phyloP scores from a whole-genome alignment of 2,797 vertebrate genomes.

The Hippocampus kuda region DNA sequence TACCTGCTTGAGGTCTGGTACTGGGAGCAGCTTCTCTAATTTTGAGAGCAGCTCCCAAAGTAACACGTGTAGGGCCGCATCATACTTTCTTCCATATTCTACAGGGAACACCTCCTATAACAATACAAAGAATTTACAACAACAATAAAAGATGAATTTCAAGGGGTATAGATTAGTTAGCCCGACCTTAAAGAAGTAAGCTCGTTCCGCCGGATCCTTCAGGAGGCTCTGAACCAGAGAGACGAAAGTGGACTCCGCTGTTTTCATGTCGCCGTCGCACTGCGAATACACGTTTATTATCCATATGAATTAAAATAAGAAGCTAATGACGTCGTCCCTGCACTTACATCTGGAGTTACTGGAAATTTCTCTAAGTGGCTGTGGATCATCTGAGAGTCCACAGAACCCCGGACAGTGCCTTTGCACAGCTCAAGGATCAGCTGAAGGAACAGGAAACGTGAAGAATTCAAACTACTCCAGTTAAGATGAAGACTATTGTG shows the following conservation, averaged over 20 bases:
- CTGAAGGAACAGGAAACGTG: conserved; percentile 34
- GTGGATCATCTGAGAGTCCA: conserved; percentile 49
- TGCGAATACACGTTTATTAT: conserved; percentile 30
- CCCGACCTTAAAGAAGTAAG: conserved; percentile 71
- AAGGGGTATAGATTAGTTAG: neutral
- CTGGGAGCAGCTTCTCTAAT: conserved; percentile 66
- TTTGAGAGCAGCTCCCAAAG: conserved; percentile 73
- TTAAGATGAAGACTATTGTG: neutral
- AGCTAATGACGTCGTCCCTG: neutral
- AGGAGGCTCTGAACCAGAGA: conserved; percentile 68
- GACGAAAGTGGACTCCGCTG: conserved; percentile 67
- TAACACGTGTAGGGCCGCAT: conserved; percentile 67
- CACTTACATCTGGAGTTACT: conserved; percentile 46
- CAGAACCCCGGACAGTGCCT: conserved; percentile 37
- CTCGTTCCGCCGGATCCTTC: conserved; percentile 65
- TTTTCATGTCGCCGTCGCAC: conserved; percentile 59
- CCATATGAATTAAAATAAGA: neutral
- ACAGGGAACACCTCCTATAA: conserved; percentile 71
- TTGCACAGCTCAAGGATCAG: conserved; percentile 69
- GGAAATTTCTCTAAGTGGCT: conserved; percentile 56
- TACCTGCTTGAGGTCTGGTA: conserved; percentile 70
- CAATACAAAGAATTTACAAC: neutral
- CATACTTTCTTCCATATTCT: conserved; percentile 71
- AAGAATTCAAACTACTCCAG: neutral
- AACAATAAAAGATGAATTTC: neutral